Base-by-base conservation (phyloP, 2,797 vertebrate genomes). In the Betta splendens region DNA sequence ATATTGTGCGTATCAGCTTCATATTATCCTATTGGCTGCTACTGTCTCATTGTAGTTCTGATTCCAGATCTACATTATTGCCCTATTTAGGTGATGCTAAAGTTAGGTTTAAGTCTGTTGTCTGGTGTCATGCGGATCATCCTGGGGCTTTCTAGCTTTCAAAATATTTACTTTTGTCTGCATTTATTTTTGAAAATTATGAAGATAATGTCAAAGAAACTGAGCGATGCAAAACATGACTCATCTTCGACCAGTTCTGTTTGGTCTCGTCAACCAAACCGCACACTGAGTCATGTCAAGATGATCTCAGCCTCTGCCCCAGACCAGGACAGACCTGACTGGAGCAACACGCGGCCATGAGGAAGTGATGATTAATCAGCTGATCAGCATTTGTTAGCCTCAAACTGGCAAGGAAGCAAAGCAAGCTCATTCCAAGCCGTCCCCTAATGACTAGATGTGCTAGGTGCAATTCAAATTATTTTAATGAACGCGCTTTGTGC, bases 381-480 rank as follows among this genome's bases (percentile, higher is more conserved):
- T 70, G 53, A 78, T 79, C 72, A 55, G 52, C 23, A 22, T 60
- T 72, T 31, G 68, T 77, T 77, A 47, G 50, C 29, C 61, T 79
- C 58, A 80, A 69, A 69, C 32, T 45, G 52, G 52, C 64, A 31
- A 64, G 69, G 38, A 22, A 48, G 72, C 62, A 43, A 57, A 68
- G 42, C 54, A 20, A 16, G 46, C 64, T 38, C 45, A 80, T 55
- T 68, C 47, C 31, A 44, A 67, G 57, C 56, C 60, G 53, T 56
- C 62, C 28, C 17, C 56, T 64, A 32, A 68, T 50, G 76, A 77
- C 59, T 71, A 49, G 43, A 50, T 48, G 23, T 47, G 63, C 67
- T 67, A 12, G 60, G 58, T 61, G 69, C 60, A 53, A 52, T 65
- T 75, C 50, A 60, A 55, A 73, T 71, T 5, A 72, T 64, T 61